Base-by-base conservation (phyloP, 1,140 invertebrate genomes). In the Dicyema japonicum region DNA sequence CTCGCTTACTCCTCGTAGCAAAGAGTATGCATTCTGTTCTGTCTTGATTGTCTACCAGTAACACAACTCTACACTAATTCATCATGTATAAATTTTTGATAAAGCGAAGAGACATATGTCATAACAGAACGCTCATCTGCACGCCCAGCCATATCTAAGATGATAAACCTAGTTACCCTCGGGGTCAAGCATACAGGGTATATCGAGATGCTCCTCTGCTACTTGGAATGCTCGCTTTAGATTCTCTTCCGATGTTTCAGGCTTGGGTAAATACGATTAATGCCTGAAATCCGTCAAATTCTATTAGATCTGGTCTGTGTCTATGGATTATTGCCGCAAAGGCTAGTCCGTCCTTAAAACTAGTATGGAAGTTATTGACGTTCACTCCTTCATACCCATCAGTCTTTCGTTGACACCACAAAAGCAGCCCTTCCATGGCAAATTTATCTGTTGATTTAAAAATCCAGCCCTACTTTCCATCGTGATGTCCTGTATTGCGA, bases 311-410 rank as follows among this genome's bases (percentile, higher is more conserved):
- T 34, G 85, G 85, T 41, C 85, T 40, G 33, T 94, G 82, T 47
- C 80, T 69, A 58, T 97, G 85, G 51, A 97, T 92, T 32, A 94
- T 66, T 29, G 85, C 85, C 54, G 82, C 92, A 66, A 97, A 94
- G 8, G 85, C 85, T 44, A 97, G 54, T 59, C 85, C 85, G 56
- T 94, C 65, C 46, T 66, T 66, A 57, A 64, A 66, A 41, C 62
- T 64, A 46, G 30, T 62, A 60, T 94, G 82, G 72, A 97, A 97
- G 64, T 97, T 97, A 56, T 97, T 82, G 24, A 97, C 85, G 56
- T 94, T 94, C 47, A 92, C 82, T 48, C 94, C 92, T 61, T 90
- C 92, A 62, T 97, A 97, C 8, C 85, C 82, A 14, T 82, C 82
- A 11, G 85, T 94, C 58, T 94, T 94, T 33, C 85, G 65, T 53